phyloP scores from a whole-genome alignment of 2,888 invertebrate genomes.

The Cacoxenus indagator region DNA sequence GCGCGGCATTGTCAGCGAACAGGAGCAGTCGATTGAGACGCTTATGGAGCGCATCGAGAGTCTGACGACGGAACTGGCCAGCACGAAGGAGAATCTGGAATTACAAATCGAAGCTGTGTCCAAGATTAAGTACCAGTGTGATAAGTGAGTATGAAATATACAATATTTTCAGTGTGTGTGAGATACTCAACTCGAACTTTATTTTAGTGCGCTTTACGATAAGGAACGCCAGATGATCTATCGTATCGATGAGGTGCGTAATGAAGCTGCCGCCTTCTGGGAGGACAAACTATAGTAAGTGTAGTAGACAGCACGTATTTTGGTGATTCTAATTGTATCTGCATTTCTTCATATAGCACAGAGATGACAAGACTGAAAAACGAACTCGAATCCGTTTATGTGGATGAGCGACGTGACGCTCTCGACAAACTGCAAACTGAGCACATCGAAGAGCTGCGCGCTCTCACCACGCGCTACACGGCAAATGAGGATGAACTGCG shows the following conservation, averaged over 20 bases:
- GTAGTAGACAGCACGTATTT: not conserved
- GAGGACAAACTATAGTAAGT: slow-evolving; percentile 74
- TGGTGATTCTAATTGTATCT: not conserved
- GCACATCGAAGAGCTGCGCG: slow-evolving; percentile 74
- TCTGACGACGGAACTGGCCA: slow-evolving; percentile 72
- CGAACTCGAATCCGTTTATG: slow-evolving; percentile 75
- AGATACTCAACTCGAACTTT: not conserved
- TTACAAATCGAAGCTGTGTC: slow-evolving; percentile 72
- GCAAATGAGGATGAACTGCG: slow-evolving; percentile 73
- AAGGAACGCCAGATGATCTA: slow-evolving; percentile 71
- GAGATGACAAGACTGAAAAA: slow-evolving; percentile 76
- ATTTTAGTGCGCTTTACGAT: slow-evolving; percentile 67
- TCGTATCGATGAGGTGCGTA: slow-evolving; percentile 72
- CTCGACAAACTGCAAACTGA: slow-evolving; percentile 73
- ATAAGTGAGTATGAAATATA: slow-evolving; percentile 57
- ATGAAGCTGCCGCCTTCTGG: slow-evolving; percentile 76
- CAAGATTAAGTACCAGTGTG: slow-evolving; percentile 70
- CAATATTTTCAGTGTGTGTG: not conserved
- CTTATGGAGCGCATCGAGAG: slow-evolving; percentile 74
- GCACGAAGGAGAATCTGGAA: slow-evolving; percentile 73
- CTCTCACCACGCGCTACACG: slow-evolving; percentile 74
- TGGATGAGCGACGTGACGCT: slow-evolving; percentile 75
- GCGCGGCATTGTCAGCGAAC: slow-evolving; percentile 74
- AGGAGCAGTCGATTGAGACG: slow-evolving; percentile 72
- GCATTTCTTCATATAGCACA: slow-evolving; percentile 61